phyloP scores from a whole-genome alignment of 2,113 vertebrate species.

The Bubo blakistoni region DNA sequence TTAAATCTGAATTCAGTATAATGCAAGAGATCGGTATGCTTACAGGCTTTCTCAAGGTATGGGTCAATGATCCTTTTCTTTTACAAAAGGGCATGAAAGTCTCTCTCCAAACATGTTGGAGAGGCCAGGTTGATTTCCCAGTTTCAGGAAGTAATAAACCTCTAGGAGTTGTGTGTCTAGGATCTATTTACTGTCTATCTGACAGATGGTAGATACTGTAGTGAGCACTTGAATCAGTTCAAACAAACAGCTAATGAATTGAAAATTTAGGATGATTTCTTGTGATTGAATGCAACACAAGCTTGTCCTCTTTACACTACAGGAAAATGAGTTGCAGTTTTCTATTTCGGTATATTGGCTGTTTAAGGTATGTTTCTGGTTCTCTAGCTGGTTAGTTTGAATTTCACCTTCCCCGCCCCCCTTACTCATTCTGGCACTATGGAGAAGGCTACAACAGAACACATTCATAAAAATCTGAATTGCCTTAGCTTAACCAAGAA shows the following conservation, averaged over 20 bases:
- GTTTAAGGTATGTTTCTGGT: not conserved
- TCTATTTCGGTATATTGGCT: not conserved
- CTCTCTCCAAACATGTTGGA: not conserved
- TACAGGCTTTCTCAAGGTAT: not conserved
- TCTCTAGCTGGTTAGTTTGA: not conserved
- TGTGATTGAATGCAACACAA: not conserved
- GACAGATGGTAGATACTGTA: not conserved
- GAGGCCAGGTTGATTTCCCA: not conserved
- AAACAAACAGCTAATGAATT: not conserved
- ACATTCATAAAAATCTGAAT: not conserved
- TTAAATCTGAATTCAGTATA: not conserved
- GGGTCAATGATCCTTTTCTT: not conserved
- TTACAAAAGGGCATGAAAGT: not conserved
- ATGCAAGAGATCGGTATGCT: not conserved
- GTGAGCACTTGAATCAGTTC: not conserved
- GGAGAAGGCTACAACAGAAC: not conserved
- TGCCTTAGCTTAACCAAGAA: not conserved
- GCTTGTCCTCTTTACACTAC: not conserved
- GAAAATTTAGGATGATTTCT: not conserved
- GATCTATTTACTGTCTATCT: not conserved
- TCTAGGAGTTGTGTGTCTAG: not conserved
- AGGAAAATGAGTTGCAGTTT: not conserved
- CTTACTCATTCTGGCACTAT: not conserved
- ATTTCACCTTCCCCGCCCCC: not conserved
- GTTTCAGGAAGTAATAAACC: not conserved